Evolutionary conservation across 2,113 vertebrate genomes (phyloP).

Genomic region (Catharus bicknelli): DNA sequence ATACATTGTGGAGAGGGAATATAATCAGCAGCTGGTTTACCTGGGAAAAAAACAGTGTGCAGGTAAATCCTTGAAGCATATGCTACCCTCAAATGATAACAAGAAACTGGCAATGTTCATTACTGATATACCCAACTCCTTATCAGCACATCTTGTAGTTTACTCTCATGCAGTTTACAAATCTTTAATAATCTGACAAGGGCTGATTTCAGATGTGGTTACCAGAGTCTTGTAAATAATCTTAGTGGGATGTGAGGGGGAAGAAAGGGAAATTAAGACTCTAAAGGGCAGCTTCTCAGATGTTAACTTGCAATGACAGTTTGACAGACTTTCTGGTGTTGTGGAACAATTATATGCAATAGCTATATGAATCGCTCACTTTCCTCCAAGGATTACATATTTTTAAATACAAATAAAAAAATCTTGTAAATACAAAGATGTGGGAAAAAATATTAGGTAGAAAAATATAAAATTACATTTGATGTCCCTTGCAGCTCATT

Average conservation of each 20-base stretch:
- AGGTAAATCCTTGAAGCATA: slow-evolving; percentile 41
- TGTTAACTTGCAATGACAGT: slow-evolving; percentile 58
- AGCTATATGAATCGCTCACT: slow-evolving; percentile 2
- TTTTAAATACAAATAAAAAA: slow-evolving; percentile 14
- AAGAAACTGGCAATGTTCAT: slow-evolving; percentile 30
- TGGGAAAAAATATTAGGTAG: slow-evolving; percentile 49
- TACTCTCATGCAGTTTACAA: slow-evolving; percentile 39
- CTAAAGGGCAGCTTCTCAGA: slow-evolving; percentile 65
- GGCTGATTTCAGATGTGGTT: slow-evolving; percentile 52
- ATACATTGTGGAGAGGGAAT: not conserved
- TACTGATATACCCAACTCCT: slow-evolving; percentile 20
- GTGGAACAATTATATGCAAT: slow-evolving; percentile 54
- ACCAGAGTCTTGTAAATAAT: slow-evolving; percentile 64
- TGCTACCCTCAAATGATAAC: not conserved
- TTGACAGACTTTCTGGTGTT: slow-evolving; percentile 66
- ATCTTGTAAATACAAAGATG: slow-evolving; percentile 69
- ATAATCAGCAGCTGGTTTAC: not conserved
- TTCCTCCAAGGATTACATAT: slow-evolving; percentile 52
- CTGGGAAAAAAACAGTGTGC: not conserved
- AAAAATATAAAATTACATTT: slow-evolving; percentile 65
- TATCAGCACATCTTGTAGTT: slow-evolving; percentile 31
- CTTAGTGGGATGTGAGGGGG: not conserved
- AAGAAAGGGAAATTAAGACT: slow-evolving; percentile 42
- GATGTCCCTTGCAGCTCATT: slow-evolving; percentile 62
- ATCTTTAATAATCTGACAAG: slow-evolving; percentile 57